Evolutionary conservation across 2,113 vertebrate species (phyloP).

Genomic region (Paracanthobrama guichenoti): DNA sequence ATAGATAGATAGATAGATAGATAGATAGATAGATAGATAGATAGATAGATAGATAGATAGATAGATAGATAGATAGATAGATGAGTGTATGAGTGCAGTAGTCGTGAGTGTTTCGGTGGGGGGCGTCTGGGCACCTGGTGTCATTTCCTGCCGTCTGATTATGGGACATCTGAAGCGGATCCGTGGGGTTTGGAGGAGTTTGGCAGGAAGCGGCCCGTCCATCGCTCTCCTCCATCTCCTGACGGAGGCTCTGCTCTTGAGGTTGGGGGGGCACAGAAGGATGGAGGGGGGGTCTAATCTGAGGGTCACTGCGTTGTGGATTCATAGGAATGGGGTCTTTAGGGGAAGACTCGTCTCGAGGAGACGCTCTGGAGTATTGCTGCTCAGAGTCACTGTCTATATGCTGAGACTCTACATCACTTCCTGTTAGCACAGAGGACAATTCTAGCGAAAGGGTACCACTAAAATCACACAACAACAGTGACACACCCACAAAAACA

Average conservation of each 20-base stretch:
- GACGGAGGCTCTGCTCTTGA: background rate
- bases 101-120: background rate
- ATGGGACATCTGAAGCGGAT: background rate
- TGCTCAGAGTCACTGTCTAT: background rate
- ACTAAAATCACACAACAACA: slow-evolving; percentile 30
- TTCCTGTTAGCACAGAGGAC: slow-evolving; percentile 2
- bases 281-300: slow-evolving; percentile 6
- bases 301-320: background rate
- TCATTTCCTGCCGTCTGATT: background rate
- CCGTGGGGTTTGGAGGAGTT: background rate
- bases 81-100: background rate
- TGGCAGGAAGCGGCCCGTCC: background rate
- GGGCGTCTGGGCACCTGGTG: background rate
- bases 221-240: slow-evolving; percentile 9
- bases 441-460: background rate
- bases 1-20: fast-evolving
- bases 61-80: no score
- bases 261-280: background rate
- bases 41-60: no score
- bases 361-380: background rate
- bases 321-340: background rate
- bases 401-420: background rate
- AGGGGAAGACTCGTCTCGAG: background rate
- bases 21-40: no score
- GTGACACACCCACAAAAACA: background rate